Evolutionary conservation across 1,140 invertebrate species (phyloP), one percentile per base, ranked within the genome.

Genomic region (Apis florea): DNA sequence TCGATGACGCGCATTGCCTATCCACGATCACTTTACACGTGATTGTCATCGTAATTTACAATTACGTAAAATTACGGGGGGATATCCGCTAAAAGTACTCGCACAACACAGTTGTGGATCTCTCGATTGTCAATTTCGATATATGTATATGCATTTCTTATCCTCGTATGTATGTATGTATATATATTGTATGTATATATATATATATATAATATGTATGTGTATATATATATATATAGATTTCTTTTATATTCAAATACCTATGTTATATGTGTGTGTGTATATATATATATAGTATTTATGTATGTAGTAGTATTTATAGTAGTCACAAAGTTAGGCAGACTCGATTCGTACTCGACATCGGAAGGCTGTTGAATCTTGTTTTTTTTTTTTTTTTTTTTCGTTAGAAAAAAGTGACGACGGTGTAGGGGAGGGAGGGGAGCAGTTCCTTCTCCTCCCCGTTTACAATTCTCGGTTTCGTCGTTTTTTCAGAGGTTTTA

Each of bases 91-190:
- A 82, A 67, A 31, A 79, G 64, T 40, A 85, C 73, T 73, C 47
- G 61, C 73, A 6, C 31, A 3, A 84, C 59, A 79, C 68, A 83
- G 76, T 79, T 80, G n/a, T n/a, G 76, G 81, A 83, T 87, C 68
- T 85, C 85, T 88, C 88, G 90, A 90, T 90, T 90, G 89, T 90
- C 89, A 89, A 87, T 85, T 83, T 90, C 70, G 79, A 89, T 90
- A 86, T 79, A 53, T 54, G 51, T 75, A 76, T 26, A 40, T 40
- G 49, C 49, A 54, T 76, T n/a, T 59, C 54, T 49, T 59, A 64
- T 74, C n/a, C 15, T 51, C 24, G 17, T 74, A 81, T 71, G 26
- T 47, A 21, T 73, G 40, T 75, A 51, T 72, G 53, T 70, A 66
- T 79, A 64, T 77, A 59, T 84, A 77, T 83, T n/a, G 47, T 64